phyloP scores from a whole-genome alignment of 2,888 invertebrate species.

The Nemurella pictetii region DNA sequence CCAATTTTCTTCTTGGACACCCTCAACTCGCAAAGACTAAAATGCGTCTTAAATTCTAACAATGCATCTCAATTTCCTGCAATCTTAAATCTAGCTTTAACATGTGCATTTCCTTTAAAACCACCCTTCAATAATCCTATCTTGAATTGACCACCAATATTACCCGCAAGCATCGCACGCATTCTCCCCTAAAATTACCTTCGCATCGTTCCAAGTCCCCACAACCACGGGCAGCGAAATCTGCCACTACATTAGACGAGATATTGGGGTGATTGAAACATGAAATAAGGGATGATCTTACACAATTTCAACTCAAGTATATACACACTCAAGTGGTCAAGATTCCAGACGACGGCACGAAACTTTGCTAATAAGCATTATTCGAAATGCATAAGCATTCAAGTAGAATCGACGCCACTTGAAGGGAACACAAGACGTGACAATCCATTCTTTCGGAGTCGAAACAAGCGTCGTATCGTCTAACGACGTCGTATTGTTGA shows the following conservation, averaged over 20 bases:
- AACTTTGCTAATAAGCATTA: neutral
- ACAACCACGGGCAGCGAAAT: too few species aligned
- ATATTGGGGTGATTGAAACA: neutral
- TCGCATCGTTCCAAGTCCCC: neutral
- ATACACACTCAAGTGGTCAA: constrained; percentile 21
- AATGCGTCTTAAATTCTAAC: neutral
- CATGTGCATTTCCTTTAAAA: neutral
- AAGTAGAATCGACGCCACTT: neutral
- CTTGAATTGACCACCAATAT: constrained; percentile 22
- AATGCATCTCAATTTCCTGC: neutral
- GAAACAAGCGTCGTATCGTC: neutral
- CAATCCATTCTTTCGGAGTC: neutral
- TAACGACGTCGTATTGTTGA: constrained; percentile 24
- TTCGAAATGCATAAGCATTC: neutral
- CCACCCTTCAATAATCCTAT: neutral
- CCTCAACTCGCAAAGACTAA: neutral
- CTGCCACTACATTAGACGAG: neutral
- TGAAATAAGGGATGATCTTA: constrained; percentile 16
- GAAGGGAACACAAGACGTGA: constrained; percentile 5
- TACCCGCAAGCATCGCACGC: neutral
- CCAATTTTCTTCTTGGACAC: neutral
- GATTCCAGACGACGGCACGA: neutral
- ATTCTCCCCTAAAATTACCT: neutral
- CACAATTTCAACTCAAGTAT: neutral
- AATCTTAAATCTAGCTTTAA: constrained; percentile 10